These are phyloP conservation scores for Chymomyza costata DNA, from an alignment of 1,140 invertebrate species.

Conservation along the genomic window DNA sequence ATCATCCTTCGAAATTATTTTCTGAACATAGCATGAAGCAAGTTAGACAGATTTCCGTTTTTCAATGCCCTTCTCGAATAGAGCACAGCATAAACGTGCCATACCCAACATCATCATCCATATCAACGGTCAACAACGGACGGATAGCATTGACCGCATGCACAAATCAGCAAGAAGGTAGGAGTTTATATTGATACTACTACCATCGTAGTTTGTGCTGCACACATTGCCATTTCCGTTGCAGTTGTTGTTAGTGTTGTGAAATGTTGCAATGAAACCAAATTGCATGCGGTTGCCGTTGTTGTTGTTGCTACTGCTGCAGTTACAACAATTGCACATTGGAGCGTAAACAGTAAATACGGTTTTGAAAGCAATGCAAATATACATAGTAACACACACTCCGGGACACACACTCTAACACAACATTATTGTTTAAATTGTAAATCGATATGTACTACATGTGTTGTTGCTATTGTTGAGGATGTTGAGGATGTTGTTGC, in stretches of 20 bases:
- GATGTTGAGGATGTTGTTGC: not conserved
- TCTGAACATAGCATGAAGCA: too few relatives aligned
- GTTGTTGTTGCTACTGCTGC: not conserved
- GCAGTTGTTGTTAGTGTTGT: slow-evolving; percentile 4
- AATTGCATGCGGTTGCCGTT: slow-evolving; percentile 25
- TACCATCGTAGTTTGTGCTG: too few relatives aligned
- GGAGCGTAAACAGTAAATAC: too few relatives aligned
- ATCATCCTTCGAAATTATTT: too few relatives aligned
- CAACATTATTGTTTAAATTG: slow-evolving; percentile 56
- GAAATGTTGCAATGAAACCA: slow-evolving; percentile 25
- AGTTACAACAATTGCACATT: not conserved
- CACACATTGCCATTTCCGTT: too few relatives aligned
- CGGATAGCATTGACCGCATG: not conserved
- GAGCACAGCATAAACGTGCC: too few relatives aligned
- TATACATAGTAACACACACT: slow-evolving; percentile 3
- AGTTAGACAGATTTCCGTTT: too few relatives aligned
- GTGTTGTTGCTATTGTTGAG: slow-evolving; percentile 8
- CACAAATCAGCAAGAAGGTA: slow-evolving; percentile 18
- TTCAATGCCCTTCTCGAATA: too few relatives aligned
- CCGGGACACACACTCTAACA: slow-evolving; percentile 13
- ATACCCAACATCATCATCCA: too few relatives aligned
- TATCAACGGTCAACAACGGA: too few relatives aligned
- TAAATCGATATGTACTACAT: slow-evolving; percentile 54
- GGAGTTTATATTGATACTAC: too few relatives aligned
- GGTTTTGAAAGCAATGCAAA: slow-evolving; percentile 2